These are phyloP conservation scores for Spodoptera exigua DNA, from an alignment of 2,888 invertebrate species.

Conservation along the genomic window DNA sequence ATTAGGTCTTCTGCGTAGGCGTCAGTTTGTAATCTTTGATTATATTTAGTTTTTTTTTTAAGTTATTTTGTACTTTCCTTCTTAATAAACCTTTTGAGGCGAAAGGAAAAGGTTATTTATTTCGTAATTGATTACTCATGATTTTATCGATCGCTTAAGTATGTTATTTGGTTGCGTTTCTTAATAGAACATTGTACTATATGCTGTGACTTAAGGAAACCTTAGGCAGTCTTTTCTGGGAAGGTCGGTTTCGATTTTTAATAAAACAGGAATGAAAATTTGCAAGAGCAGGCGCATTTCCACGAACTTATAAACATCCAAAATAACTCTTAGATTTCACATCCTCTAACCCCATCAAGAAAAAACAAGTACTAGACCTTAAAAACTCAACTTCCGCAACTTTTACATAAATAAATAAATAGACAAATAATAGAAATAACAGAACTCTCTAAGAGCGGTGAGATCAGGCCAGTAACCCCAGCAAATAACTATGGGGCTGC, in stretches of 20 bases:
- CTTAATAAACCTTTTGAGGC: constrained; percentile 11
- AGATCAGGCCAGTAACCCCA: constrained; percentile 45
- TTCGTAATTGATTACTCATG: constrained; percentile 17
- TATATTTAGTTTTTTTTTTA: constrained; percentile 26
- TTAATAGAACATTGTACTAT: constrained; percentile 2
- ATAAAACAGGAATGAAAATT: no score
- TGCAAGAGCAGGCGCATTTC: no score
- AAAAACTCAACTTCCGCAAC: background rate
- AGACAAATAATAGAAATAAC: constrained; percentile 29
- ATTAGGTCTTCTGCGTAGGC: constrained; percentile 17
- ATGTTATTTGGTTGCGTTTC: constrained; percentile 6
- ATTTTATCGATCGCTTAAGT: constrained; percentile 16
- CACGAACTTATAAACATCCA: no score
- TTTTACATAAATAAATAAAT: constrained; percentile 12
- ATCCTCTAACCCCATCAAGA: no score
- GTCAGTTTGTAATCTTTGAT: constrained; percentile 16
- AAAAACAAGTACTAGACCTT: no score
- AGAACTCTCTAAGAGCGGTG: constrained; percentile 16
- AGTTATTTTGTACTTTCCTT: constrained; percentile 20
- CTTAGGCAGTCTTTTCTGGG: no score
- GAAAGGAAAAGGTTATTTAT: constrained; percentile 29
- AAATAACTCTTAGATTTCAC: no score
- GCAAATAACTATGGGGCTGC: constrained; percentile 45
- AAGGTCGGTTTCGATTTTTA: no score
- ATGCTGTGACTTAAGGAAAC: no score